Percentiles rank a stretch among this genome's conserved stretches.
Evolutionary conservation across 2,888 invertebrate species (phyloP).

Genomic region (Polia nebulosa): DNA sequence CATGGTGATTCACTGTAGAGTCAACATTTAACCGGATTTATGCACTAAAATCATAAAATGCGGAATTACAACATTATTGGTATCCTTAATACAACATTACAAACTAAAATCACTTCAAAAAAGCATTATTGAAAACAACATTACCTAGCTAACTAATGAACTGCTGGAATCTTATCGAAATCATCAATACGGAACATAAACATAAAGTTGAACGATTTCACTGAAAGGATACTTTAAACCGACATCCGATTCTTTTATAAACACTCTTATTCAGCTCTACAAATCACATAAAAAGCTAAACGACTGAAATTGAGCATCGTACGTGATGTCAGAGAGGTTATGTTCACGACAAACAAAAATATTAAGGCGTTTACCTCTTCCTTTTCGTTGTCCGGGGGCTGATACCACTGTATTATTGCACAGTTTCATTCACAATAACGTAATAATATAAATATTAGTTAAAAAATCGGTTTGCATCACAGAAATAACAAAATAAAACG

Average conservation of each 20-base stretch:
- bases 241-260: slow-evolving; percentile 56
- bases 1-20: slow-evolving; percentile 84
- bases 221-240: slow-evolving; percentile 50
- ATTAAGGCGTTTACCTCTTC: slow-evolving; percentile 90
- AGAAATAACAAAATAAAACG: slow-evolving; percentile 91
- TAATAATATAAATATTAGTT: slow-evolving; percentile 85
- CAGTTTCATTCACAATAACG: slow-evolving; percentile 85
- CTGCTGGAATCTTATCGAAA: slow-evolving; percentile 43
- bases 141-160: slow-evolving; percentile 34
- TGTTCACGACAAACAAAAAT: slow-evolving; percentile 91
- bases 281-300: slow-evolving; percentile 70
- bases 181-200: slow-evolving; percentile 56
- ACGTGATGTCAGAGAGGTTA: slow-evolving; percentile 88
- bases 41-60: slow-evolving; percentile 22
- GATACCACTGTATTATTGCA: slow-evolving; percentile 86
- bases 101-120: slow-evolving; percentile 11
- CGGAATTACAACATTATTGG: slow-evolving; percentile 14
- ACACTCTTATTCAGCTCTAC: slow-evolving; percentile 62
- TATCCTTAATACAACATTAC: not conserved
- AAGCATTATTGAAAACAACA: slow-evolving; percentile 37
- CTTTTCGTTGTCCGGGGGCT: slow-evolving; percentile 80
- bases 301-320: slow-evolving; percentile 83
- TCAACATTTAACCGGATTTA: slow-evolving; percentile 61
- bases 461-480: slow-evolving; percentile 90
- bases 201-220: slow-evolving; percentile 57